These are phyloP conservation scores for Nemotelus pantherinus DNA, from an alignment of 2,888 invertebrate genomes.

Conservation along the genomic window DNA sequence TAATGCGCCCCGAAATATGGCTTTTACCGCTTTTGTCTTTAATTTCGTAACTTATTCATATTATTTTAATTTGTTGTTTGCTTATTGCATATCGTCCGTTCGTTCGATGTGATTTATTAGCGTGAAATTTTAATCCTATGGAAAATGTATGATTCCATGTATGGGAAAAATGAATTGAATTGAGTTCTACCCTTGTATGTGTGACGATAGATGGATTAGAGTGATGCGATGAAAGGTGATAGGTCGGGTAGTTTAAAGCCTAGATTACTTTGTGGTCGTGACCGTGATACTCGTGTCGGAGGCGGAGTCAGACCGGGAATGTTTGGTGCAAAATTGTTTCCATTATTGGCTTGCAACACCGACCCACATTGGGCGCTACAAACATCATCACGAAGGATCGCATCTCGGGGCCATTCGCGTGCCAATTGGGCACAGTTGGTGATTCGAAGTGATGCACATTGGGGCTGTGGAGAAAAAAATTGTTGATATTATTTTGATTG, in stretches of 20 bases:
- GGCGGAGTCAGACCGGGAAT: constrained; percentile 58
- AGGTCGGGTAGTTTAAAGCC: constrained; percentile 83
- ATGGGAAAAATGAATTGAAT: neutral
- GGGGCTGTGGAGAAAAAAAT: constrained; percentile 70
- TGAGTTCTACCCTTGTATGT: neutral
- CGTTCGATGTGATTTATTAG: neutral
- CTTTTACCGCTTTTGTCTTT: constrained; percentile 7
- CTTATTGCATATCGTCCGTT: too few species aligned
- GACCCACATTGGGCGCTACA: constrained; percentile 91
- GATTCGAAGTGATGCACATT: constrained; percentile 87
- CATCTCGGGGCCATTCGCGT: constrained; percentile 84
- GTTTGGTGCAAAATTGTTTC: constrained; percentile 40
- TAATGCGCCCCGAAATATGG: constrained; percentile 30
- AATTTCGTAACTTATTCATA: neutral
- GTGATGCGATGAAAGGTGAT: constrained; percentile 71
- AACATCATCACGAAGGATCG: constrained; percentile 84
- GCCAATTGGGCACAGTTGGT: constrained; percentile 86
- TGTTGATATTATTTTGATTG: neutral
- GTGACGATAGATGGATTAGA: constrained; percentile 22
- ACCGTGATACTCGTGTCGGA: constrained; percentile 63
- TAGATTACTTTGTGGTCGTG: constrained; percentile 65
- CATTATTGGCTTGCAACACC: constrained; percentile 66
- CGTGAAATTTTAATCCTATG: too few species aligned
- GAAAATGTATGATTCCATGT: constrained; percentile 1
- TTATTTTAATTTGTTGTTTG: too few species aligned